Evolutionary conservation across 2,113 vertebrate species (phyloP), one percentile per base, ranked within the genome.

Genomic region (Sminthopsis crassicaudata): DNA sequence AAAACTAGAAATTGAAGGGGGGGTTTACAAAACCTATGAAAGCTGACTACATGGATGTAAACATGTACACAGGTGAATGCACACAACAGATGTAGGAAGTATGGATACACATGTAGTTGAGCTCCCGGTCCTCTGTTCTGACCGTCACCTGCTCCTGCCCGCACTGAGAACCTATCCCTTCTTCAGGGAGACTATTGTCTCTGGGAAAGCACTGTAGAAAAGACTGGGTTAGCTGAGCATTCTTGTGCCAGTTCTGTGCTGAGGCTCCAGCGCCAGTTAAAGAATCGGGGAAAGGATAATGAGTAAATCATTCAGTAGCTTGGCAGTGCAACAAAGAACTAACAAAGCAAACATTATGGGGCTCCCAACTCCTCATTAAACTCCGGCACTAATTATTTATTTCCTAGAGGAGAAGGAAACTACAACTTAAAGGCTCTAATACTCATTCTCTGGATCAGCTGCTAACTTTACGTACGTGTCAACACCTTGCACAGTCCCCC

Each of bases 1-100:
- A 22, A 19, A 22, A 42, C 16, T 36, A 76, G 67, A 42, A 76
- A 42, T 76, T 42, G 36, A 22, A 48, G 48, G n/a, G n/a, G n/a
- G n/a, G n/a, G n/a, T n/a, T 48, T 3, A 6, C 48, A 48, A 7
- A 48, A 7, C 14, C 42, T 36, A 89, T 4, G 48, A 52, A 48
- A 76, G 36, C 51, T 57, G 92, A 94, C 67, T 95, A 93, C 46
- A 84, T 50, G 84, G 95, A 95, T 51, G 95, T 36, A 90, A 92
- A 95, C 54, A 27, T 0, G 36, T 46, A 53, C 46, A 46, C 3
- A 24, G 10, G 48, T 14, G 91, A 94, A 91, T 96, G 52, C 67
- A 96, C 88, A 46, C 30, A 9, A 12, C 90, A 90, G 19, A n/a
- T 19, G n/a, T 25, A 55, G 26, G 26, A 67, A 30, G 60, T 16